A percentile compares a stretch with the other conserved stretches of the same genome.
Evolutionary conservation across 1,140 invertebrate genomes (phyloP).

Genomic region (Danaus melanippus): DNA sequence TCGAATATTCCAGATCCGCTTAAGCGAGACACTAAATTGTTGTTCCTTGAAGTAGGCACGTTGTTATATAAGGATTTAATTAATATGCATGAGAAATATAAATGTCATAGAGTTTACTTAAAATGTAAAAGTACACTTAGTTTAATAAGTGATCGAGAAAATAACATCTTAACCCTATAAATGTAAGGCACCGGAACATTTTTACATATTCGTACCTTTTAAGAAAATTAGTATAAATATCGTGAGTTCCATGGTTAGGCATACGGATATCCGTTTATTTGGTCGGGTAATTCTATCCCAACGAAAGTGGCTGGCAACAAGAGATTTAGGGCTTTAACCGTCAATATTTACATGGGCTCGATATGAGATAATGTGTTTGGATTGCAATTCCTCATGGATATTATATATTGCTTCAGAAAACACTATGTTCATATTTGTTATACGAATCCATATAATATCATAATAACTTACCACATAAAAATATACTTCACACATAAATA

Average conservation of each 20-base stretch:
- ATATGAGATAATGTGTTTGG: conserved; percentile 58
- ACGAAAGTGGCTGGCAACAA: conserved; percentile 37
- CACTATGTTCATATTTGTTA: too few relatives aligned
- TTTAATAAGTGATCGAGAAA: too few relatives aligned
- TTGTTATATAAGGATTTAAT: too few relatives aligned
- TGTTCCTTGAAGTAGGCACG: too few relatives aligned
- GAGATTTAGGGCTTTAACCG: conserved; percentile 46
- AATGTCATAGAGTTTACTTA: too few relatives aligned
- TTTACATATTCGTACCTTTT: conserved; percentile 15
- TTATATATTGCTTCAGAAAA: too few relatives aligned
- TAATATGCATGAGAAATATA: too few relatives aligned
- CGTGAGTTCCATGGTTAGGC: conserved; percentile 22
- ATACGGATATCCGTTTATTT: conserved; percentile 40
- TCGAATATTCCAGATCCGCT: conserved; percentile 3
- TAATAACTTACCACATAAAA: too few relatives aligned
- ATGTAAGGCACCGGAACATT: conserved; percentile 4
- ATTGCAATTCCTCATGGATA: conserved; percentile 22
- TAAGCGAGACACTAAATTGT: too few relatives aligned
- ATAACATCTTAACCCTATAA: background rate
- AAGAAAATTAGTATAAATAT: conserved; percentile 17
- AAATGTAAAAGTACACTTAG: too few relatives aligned
- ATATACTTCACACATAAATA: too few relatives aligned
- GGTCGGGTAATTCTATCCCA: conserved; percentile 38
- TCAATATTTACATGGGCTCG: conserved; percentile 43
- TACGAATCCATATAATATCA: too few relatives aligned